phyloP scores from a whole-genome alignment of 2,113 vertebrate genomes.

The Burhinus bistriatus region DNA sequence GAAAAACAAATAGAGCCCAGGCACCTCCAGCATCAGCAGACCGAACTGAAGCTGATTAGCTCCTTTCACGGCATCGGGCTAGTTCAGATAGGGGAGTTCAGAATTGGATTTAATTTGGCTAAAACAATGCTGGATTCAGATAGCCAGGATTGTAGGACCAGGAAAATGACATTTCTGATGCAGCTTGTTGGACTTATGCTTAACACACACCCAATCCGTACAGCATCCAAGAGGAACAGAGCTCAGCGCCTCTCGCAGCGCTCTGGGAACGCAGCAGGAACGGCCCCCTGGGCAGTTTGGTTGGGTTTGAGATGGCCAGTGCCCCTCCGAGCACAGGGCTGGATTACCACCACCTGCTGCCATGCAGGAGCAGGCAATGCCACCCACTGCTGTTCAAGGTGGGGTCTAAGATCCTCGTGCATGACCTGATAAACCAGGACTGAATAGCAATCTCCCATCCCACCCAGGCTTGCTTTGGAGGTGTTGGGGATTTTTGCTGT shows the following conservation, averaged over 20 bases:
- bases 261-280: too few relatives aligned
- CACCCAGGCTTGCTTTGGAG: not conserved
- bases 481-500: not conserved
- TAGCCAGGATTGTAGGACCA: not conserved
- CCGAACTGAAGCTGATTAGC: not conserved
- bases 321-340: not conserved
- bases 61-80: not conserved
- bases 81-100: not conserved
- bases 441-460: not conserved
- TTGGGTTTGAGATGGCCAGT: too few relatives aligned
- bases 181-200: rapidly evolving
- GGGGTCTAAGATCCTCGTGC: not conserved
- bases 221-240: rapidly evolving
- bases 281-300: too few relatives aligned
- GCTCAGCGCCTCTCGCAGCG: not conserved
- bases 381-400: not conserved
- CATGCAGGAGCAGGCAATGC: not conserved
- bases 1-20: slow-evolving; percentile 31
- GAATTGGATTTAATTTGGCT: not conserved
- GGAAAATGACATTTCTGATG: not conserved
- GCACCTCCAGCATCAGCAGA: not conserved
- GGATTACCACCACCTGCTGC: not conserved
- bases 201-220: not conserved
- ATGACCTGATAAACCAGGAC: not conserved
- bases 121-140: not conserved